Evolutionary conservation across 2,888 invertebrate species (phyloP).

Genomic region (Lasius fuliginosus): DNA sequence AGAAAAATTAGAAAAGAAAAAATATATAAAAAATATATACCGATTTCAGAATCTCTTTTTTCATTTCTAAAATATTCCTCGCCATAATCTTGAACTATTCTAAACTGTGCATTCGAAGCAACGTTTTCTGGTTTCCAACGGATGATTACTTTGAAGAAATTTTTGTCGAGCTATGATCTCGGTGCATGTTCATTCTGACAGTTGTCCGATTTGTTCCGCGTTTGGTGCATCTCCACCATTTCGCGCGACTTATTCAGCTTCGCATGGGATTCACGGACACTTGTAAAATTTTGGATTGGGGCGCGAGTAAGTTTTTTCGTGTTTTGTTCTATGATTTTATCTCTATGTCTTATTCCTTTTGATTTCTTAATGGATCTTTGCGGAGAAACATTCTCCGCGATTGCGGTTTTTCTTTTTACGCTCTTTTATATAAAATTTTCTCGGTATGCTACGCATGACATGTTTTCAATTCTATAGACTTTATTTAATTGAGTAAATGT

Average conservation of each 20-base stretch:
- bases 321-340: conserved; percentile 47
- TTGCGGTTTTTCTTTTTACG: neutral
- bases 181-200: conserved; percentile 59
- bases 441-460: neutral
- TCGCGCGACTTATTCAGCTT: conserved; percentile 70
- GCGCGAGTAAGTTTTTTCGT: conserved; percentile 50
- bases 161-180: conserved; percentile 24
- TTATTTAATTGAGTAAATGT: neutral
- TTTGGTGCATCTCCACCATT: conserved; percentile 47
- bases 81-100: neutral
- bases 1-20: neutral
- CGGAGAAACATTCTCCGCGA: conserved; percentile 4
- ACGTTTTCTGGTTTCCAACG: neutral
- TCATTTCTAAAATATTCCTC: neutral
- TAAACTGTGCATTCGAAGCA: neutral
- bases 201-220: conserved; percentile 67
- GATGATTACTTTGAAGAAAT: conserved; percentile 48
- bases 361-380: conserved; percentile 45
- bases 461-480: neutral
- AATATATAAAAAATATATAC: neutral
- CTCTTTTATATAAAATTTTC: neutral
- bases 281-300: conserved; percentile 66
- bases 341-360: conserved; percentile 31
- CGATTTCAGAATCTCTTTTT: neutral
- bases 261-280: conserved; percentile 68